phyloP scores from a whole-genome alignment of 2,113 vertebrate genomes.

The Colaptes auratus region DNA sequence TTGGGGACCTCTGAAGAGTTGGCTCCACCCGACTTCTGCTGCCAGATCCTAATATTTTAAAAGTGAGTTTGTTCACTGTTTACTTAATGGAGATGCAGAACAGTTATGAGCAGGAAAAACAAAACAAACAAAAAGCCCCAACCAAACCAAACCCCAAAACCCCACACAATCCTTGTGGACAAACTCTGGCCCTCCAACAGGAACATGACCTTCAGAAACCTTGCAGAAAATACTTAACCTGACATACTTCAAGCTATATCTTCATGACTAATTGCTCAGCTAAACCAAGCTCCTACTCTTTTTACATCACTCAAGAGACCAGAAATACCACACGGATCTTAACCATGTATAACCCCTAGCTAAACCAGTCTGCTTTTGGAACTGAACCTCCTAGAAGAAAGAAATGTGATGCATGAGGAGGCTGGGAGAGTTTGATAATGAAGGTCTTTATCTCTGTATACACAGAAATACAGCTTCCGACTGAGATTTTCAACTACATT shows the following conservation, averaged over 20 bases:
- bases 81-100: neutral
- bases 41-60: neutral
- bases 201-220: neutral
- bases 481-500: neutral
- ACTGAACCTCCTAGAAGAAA: neutral
- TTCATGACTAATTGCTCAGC: neutral
- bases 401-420: neutral
- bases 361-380: neutral
- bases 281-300: neutral
- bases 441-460: neutral
- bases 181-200: neutral
- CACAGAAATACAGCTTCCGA: neutral
- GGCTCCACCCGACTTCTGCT: neutral
- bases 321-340: neutral
- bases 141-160: neutral
- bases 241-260: neutral
- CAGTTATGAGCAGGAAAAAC: neutral
- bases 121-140: neutral
- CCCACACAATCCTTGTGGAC: neutral
- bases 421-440: neutral
- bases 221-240: neutral
- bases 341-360: neutral
- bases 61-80: neutral
- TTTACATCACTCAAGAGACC: neutral
- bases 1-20: neutral